Percentiles rank a stretch among this genome's conserved stretches.
These are phyloP conservation scores for Trichonephila clavata DNA, from an alignment of 1,140 invertebrate genomes.

Conservation along the genomic window DNA sequence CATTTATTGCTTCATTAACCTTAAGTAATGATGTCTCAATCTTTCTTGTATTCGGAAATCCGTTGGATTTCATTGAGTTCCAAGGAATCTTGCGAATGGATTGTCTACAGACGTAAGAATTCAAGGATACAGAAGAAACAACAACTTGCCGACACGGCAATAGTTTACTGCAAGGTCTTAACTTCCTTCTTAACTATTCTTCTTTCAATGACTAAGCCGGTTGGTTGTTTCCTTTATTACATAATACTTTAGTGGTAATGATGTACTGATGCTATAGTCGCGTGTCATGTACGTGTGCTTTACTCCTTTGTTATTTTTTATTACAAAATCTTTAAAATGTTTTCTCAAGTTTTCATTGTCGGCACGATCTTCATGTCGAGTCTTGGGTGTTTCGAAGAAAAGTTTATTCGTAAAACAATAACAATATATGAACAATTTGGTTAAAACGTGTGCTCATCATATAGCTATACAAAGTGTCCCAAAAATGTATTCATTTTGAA, in stretches of 20 bases:
- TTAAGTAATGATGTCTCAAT: background rate
- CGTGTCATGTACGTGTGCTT: background rate
- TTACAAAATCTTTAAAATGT: background rate
- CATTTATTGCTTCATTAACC: background rate
- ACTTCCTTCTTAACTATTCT: slow-evolving; percentile 1
- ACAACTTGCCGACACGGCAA: background rate
- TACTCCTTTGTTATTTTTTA: background rate
- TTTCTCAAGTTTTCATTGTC: background rate
- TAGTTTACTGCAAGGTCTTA: background rate
- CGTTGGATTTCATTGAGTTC: background rate
- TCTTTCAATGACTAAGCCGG: background rate
- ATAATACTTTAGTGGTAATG: background rate
- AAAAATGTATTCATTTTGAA: no score
- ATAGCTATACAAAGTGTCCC: no score
- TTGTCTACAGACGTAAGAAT: background rate
- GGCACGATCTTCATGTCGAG: no score
- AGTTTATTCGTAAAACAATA: no score
- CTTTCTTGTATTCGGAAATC: background rate
- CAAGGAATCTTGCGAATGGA: background rate
- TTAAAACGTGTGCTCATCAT: no score
- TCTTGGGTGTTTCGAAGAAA: no score
- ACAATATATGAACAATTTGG: no score
- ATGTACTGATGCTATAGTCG: background rate
- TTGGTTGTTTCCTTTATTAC: background rate
- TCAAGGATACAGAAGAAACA: background rate